These are phyloP conservation scores for Dryobates pubescens DNA, from an alignment of 2,797 vertebrate species.

Conservation along the genomic window DNA sequence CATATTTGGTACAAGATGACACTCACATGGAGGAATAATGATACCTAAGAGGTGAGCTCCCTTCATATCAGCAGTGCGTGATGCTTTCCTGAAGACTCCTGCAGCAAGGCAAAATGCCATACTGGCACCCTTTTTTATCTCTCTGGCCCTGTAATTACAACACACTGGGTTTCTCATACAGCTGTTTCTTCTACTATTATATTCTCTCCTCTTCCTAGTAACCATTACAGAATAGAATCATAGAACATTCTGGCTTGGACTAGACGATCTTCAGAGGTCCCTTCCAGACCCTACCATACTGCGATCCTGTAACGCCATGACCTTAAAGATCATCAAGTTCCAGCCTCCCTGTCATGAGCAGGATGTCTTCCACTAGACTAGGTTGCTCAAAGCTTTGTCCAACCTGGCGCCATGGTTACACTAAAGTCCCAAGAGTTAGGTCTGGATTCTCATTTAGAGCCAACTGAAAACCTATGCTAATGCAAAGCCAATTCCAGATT, in stretches of 20 bases:
- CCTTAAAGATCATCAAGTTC: neutral
- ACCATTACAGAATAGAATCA: neutral
- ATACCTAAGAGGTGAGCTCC: neutral
- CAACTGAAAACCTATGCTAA: neutral
- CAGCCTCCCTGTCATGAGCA: neutral
- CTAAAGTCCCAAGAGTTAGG: neutral
- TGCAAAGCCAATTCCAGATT: neutral
- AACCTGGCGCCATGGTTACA: neutral
- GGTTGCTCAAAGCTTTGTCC: neutral
- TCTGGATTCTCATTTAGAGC: neutral
- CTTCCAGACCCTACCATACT: no score
- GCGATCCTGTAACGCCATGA: no score
- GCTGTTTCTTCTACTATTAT: neutral
- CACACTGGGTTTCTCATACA: neutral
- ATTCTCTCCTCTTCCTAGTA: neutral
- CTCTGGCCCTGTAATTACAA: neutral
- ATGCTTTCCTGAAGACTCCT: neutral
- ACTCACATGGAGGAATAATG: neutral
- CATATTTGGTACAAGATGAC: neutral
- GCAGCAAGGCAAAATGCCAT: neutral
- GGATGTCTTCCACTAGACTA: neutral
- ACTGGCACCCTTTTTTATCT: neutral
- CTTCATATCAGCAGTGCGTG: neutral
- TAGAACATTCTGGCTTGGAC: neutral
- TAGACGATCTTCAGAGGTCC: no score